These are phyloP conservation scores for Limnephilus rhombicus DNA, from an alignment of 2,888 invertebrate genomes.

Conservation along the genomic window DNA sequence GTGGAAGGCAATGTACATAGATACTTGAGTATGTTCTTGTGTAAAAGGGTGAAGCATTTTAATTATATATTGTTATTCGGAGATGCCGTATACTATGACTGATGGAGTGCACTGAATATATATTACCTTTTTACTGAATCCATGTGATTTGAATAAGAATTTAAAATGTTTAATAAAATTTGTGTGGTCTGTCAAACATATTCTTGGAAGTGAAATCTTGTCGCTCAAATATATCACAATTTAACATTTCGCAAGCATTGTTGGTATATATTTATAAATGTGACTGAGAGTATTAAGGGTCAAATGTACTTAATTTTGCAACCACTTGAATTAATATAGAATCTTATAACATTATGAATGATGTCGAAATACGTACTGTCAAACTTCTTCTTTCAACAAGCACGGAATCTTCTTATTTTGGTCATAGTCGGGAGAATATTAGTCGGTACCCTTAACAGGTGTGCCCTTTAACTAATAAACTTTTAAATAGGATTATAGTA, in stretches of 20 bases:
- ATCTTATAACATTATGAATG: background rate
- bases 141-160: constrained; percentile 54
- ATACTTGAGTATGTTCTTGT: constrained; percentile 44
- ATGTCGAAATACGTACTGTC: background rate
- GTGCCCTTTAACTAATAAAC: background rate
- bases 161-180: constrained; percentile 34
- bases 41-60: constrained; percentile 60
- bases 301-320: constrained; percentile 46
- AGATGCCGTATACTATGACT: constrained; percentile 52
- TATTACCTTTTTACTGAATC: constrained; percentile 50
- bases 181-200: constrained; percentile 50
- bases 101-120: constrained; percentile 62
- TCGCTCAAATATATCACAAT: constrained; percentile 22
- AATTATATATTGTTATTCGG: constrained; percentile 37
- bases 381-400: background rate
- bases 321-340: constrained; percentile 9
- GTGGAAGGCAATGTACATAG: constrained; percentile 55
- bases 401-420: background rate
- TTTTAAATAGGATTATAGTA: background rate
- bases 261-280: constrained; percentile 35
- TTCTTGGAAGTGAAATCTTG: constrained; percentile 40
- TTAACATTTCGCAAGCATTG: constrained; percentile 10
- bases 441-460: background rate
- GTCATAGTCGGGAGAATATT: background rate
- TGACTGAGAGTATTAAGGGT: constrained; percentile 50